A percentile compares a stretch with the other conserved stretches of the same genome.
phyloP scores from a whole-genome alignment of 1,140 invertebrate genomes.

The Centruroides vittatus region DNA sequence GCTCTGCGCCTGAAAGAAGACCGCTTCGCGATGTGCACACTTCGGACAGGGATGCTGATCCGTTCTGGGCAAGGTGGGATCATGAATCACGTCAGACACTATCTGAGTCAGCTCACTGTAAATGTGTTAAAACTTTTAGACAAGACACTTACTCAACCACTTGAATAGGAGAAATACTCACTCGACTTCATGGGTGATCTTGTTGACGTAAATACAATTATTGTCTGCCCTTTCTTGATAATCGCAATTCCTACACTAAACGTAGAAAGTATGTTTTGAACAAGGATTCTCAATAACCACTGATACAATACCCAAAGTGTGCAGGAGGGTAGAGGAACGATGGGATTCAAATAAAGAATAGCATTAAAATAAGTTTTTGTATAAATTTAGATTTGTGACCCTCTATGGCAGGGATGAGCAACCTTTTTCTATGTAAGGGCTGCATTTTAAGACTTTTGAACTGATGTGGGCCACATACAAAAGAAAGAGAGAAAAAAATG shows the following conservation, averaged over 20 bases:
- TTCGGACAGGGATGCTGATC: slow-evolving; percentile 97
- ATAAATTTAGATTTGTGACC: too few relatives aligned
- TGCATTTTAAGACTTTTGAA: too few relatives aligned
- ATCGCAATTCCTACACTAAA: slow-evolving; percentile 21
- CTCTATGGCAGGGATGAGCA: too few relatives aligned
- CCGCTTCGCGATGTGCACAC: slow-evolving; percentile 81
- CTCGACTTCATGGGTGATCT: slow-evolving; percentile 99
- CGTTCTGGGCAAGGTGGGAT: slow-evolving; percentile 92
- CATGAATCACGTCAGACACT: slow-evolving; percentile 92
- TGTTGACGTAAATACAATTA: slow-evolving; percentile 98
- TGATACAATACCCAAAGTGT: too few relatives aligned
- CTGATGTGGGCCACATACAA: too few relatives aligned
- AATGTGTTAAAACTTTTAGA: slow-evolving; percentile 14
- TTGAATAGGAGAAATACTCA: slow-evolving; percentile 37
- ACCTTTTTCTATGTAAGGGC: too few relatives aligned
- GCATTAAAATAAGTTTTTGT: too few relatives aligned
- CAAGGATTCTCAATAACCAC: too few relatives aligned
- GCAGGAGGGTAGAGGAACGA: too few relatives aligned
- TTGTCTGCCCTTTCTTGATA: slow-evolving; percentile 62
- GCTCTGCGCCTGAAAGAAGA: slow-evolving; percentile 89
- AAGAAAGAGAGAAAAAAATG: too few relatives aligned
- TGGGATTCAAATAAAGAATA: too few relatives aligned
- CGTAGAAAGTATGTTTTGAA: too few relatives aligned
- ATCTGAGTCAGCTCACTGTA: slow-evolving; percentile 90
- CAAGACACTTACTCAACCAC: slow-evolving; percentile 1